Conservation (phyloP, 2,797 vertebrate species). For the Lepidocolaptes lacrymiger region DNA sequence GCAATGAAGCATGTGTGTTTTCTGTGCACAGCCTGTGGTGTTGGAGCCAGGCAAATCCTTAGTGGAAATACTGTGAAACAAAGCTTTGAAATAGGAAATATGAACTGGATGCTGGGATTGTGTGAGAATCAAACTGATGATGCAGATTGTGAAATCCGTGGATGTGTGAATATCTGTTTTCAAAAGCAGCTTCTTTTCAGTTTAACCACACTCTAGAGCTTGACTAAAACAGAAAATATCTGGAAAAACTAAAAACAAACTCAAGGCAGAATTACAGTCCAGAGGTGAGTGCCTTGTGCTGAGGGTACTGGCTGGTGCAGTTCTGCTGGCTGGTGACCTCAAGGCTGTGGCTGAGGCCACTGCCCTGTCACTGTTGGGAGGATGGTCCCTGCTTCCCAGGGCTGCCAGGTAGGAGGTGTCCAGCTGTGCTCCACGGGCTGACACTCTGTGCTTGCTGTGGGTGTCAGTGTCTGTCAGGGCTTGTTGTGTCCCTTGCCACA, state of each 20-base stretch:
- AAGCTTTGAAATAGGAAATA: neutral
- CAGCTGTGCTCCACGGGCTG: accelerated
- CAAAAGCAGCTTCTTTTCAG: neutral
- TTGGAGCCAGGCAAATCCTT: neutral
- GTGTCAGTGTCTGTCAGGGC: neutral
- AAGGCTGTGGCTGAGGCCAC: accelerated
- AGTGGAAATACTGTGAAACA: slow-evolving; percentile 23
- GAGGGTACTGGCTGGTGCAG: accelerated
- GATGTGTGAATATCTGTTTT: neutral
- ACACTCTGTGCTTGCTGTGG: accelerated
- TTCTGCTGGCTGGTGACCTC: neutral
- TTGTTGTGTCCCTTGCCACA: neutral
- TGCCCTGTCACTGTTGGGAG: accelerated
- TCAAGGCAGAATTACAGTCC: neutral
- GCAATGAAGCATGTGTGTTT: neutral
- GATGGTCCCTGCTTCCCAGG: neutral
- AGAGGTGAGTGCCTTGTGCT: neutral
- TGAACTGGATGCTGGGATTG: slow-evolving; percentile 11
- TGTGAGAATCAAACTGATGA: slow-evolving; percentile 7
- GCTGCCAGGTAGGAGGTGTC: accelerated
- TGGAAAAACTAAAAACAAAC: neutral
- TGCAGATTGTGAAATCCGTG: neutral
- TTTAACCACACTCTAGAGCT: neutral
- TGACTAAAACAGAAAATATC: neutral
- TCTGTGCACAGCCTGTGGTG: neutral